Base-by-base conservation (phyloP, 2,888 invertebrate genomes). In the Pardosa pseudoannulata region DNA sequence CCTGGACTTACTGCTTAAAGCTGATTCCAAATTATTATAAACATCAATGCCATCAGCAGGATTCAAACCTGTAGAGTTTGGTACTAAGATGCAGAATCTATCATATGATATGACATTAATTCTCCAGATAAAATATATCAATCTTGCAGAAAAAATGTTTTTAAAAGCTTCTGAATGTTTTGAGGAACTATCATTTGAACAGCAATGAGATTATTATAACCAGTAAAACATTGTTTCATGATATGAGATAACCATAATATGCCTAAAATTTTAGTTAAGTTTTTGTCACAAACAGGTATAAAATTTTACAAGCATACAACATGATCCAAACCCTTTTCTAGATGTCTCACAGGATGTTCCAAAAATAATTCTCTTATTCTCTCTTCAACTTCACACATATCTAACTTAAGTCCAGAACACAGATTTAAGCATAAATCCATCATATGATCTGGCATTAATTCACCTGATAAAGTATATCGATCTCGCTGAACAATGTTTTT, bases 401-500 rank as follows among this genome's bases (percentile, higher is more conserved):
- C 16, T 11, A 16, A 28, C 16, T 16, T 28, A 7, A 11, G 6
- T 6, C 64, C 23, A 27, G 64, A 27, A 6, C 70, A 32, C 41
- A 70, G 23, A 39, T 70, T 39, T 23, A 70, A 19, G 27, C 70
- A 70, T 9, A 70, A 23, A 27, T 41, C 36, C 19, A 70, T 39
- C 41, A 70, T 19, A 39, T 70, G 39, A 23, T 39, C 27, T 27
- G 70, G 70, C 36, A 70, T 70, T n/a, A n/a, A n/a, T n/a, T n/a
- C n/a, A n/a, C n/a, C n/a, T n/a, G n/a, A n/a, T n/a, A n/a, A n/a
- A 19, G 2, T 39, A 39, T 39, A 70, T 19, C 70, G 36, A 36
- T 36, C 39, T 13, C 70, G 39, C 11, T 23, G 36, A 1, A 70
- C 70, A 23, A 70, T 36, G 2, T 39, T 13, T 6, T 9, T 9